Conservation (phyloP, 92 coral and sea anemone species). For the Phenganax stokvisi region DNA sequence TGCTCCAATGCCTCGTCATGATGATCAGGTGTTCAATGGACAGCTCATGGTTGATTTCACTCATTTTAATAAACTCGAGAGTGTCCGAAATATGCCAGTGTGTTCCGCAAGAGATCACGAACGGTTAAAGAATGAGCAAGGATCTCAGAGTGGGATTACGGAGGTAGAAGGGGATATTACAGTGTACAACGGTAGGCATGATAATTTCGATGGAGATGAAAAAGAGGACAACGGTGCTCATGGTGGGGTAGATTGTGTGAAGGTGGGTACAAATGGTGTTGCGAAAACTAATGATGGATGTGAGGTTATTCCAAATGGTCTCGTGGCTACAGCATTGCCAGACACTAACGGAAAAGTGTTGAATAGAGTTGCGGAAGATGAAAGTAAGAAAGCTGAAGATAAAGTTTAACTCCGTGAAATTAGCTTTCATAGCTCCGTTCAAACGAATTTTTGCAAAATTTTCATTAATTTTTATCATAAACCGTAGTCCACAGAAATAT, state of each 20-base stretch:
- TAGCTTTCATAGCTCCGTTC: too few species aligned
- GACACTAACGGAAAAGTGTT: not conserved
- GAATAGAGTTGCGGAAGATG: not conserved
- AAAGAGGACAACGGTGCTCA: not conserved
- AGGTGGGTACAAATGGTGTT: not conserved
- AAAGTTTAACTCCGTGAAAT: not conserved
- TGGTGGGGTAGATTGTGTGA: not conserved
- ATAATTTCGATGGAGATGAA: not conserved
- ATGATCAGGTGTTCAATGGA: constrained; percentile 59
- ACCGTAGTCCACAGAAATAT: not conserved
- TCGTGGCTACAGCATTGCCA: not conserved
- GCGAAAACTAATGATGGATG: not conserved
- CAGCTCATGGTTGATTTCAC: constrained; percentile 75
- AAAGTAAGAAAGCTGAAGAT: not conserved
- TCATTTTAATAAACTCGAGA: constrained; percentile 55
- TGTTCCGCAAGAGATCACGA: constrained; percentile 75
- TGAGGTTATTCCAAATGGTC: constrained; percentile 28
- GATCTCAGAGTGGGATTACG: not conserved
- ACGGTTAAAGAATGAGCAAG: not conserved
- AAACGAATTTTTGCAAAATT: not conserved
- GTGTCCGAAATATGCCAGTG: constrained; percentile 60
- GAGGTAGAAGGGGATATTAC: not conserved
- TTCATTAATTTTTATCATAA: not conserved
- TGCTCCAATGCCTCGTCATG: constrained; percentile 51
- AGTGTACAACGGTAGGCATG: not conserved